Evolutionary conservation across 2,113 vertebrate species (phyloP).

Genomic region (Sylvilagus bachmani): DNA sequence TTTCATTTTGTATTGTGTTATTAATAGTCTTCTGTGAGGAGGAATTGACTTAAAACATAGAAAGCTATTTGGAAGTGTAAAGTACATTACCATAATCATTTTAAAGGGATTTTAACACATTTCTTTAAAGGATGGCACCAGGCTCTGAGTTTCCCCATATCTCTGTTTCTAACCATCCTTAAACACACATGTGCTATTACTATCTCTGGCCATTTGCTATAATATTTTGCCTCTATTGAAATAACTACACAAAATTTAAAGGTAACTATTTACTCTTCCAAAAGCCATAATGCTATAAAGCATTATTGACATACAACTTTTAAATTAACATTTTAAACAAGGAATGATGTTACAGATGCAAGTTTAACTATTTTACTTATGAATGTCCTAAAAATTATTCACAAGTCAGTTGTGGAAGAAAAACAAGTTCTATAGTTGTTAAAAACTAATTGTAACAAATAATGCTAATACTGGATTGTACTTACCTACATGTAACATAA

Average conservation of each 20-base stretch:
- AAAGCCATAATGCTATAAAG: background rate
- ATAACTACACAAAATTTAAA: background rate
- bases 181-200: background rate
- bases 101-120: background rate
- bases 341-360: background rate
- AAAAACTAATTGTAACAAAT: background rate
- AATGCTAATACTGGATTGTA: background rate
- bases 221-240: background rate
- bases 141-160: background rate
- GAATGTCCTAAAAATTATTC: background rate
- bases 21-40: conserved; percentile 36
- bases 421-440: background rate
- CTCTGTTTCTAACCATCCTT: background rate
- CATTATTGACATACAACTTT: background rate
- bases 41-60: background rate
- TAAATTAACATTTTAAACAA: background rate
- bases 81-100: conserved; percentile 23
- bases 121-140: background rate
- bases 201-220: background rate
- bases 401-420: background rate
- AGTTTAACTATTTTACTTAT: background rate
- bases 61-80: conserved; percentile 41
- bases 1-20: conserved; percentile 63
- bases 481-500: background rate
- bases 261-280: background rate